Conservation (phyloP, 2,888 invertebrate species). For the Mythimna vitellina region DNA sequence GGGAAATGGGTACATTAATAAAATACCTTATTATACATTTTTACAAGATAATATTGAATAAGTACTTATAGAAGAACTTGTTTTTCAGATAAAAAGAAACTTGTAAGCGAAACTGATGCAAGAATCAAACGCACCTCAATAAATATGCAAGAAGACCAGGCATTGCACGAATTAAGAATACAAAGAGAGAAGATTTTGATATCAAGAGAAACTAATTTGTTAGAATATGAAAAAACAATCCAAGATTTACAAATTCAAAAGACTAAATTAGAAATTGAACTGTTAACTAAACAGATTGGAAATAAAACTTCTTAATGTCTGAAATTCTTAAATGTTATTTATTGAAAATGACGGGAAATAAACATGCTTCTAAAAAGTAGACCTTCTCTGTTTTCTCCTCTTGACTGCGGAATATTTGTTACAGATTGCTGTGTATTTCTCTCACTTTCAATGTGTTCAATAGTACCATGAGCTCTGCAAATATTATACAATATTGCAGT, state of each 20-base stretch:
- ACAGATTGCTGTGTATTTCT: not conserved
- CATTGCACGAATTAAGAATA: slow-evolving; percentile 1
- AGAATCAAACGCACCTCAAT: slow-evolving; percentile 1
- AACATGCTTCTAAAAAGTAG: slow-evolving; percentile 3
- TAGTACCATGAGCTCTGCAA: not conserved
- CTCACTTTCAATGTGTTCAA: not conserved
- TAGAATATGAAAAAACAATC: slow-evolving; percentile 1
- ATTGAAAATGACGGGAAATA: slow-evolving; percentile 6
- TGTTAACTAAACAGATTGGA: not conserved
- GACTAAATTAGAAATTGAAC: not conserved
- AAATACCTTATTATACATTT: not conserved
- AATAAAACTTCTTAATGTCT: too few species aligned
- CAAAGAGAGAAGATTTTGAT: not conserved
- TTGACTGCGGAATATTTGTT: slow-evolving; percentile 3
- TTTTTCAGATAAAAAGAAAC: slow-evolving; percentile 6
- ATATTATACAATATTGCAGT: slow-evolving; percentile 10
- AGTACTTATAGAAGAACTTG: not conserved
- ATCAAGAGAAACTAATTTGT: not conserved
- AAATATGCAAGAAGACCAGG: slow-evolving; percentile 8
- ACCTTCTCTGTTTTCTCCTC: not conserved
- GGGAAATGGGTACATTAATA: not conserved
- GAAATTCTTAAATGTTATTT: too few species aligned
- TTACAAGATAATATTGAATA: not conserved
- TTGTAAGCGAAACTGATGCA: slow-evolving; percentile 3
- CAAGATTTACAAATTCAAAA: slow-evolving; percentile 1